Evolutionary conservation across 2,797 vertebrate genomes (phyloP), one percentile per base, ranked within the genome.

Genomic region (Chloroceryle amazona): DNA sequence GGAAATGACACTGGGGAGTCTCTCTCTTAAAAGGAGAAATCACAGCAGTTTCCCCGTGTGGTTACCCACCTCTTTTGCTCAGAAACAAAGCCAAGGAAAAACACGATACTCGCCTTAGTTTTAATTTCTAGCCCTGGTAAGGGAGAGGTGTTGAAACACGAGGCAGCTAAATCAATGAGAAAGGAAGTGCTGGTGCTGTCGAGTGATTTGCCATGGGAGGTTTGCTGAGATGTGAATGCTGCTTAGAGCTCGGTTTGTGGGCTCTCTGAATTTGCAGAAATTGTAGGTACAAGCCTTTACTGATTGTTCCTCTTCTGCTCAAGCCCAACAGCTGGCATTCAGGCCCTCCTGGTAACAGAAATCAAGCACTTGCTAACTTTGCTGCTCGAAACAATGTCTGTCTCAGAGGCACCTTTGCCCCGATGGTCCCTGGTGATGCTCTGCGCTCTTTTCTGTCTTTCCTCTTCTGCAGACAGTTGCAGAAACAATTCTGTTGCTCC

Each of bases 231-330:
- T 57, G 20, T 9, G 3, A 86, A 68, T 44, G 63, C 19, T 78
- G 47, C 57, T 86, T 63, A 44, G 60, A 26, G 35, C 85, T 76
- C 29, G 31, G 62, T 25, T 25, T 65, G 83, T 81, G 31, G 63
- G 17, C 28, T 6, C 51, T 37, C 65, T 79, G 92, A 79, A 81
- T 65, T 57, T 90, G 84, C 71, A 86, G 88, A 81, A 95, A 94
- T 78, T 54, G 86, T 82, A 66, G 83, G 52, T 84, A 58, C 42
- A 70, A 86, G 86, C 63, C 81, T 79, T 92, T 60, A 31, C 80
- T 80, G 71, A 71, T 67, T 73, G 73, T 57, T 55, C 42, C 82
- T 76, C 58, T 87, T 51, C 54, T 0, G 0, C 49, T 89, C 87
- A 74, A 88, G 54, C 35, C 81, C 78, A 72, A 54, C 5, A 72